Conservation (phyloP, 2,888 invertebrate species). For the Platycheirus rosarum region DNA sequence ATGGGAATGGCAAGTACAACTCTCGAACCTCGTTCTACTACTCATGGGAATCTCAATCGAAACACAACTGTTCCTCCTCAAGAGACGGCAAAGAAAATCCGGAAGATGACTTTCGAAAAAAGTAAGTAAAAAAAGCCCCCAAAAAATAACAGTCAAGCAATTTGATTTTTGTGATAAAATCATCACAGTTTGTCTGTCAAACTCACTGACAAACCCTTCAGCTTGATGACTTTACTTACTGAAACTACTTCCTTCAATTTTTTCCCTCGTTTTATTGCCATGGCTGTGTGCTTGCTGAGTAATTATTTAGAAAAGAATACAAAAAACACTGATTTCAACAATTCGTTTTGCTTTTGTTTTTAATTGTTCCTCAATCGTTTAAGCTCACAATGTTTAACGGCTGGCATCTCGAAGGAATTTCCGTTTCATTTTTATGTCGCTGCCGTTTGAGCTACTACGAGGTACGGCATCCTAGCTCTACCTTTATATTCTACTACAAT, state of each 20-base stretch:
- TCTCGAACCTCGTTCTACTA: background rate
- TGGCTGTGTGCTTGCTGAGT: constrained; percentile 11
- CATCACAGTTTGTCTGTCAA: background rate
- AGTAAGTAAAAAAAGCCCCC: background rate
- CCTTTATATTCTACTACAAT: constrained; percentile 2
- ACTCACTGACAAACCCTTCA: constrained; percentile 36
- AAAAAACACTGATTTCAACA: constrained; percentile 30
- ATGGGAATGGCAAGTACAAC: no score
- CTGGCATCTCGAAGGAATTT: constrained; percentile 23
- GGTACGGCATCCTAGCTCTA: constrained; percentile 4
- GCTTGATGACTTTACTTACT: constrained; percentile 4
- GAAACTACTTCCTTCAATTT: constrained; percentile 15
- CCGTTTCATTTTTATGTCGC: background rate
- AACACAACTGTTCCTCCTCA: background rate
- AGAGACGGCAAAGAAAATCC: background rate
- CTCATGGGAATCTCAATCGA: background rate
- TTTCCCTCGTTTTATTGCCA: constrained; percentile 6
- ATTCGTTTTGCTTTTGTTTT: background rate
- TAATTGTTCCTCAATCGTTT: constrained; percentile 2
- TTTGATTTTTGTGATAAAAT: constrained; percentile 24
- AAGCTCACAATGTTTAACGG: constrained; percentile 24
- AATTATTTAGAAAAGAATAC: constrained; percentile 21
- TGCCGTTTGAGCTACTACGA: background rate
- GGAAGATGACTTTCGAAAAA: constrained; percentile 32
- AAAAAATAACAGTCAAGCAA: constrained; percentile 6